Evolutionary conservation across 2,797 vertebrate genomes (phyloP).

Genomic region (Florisuga fusca): DNA sequence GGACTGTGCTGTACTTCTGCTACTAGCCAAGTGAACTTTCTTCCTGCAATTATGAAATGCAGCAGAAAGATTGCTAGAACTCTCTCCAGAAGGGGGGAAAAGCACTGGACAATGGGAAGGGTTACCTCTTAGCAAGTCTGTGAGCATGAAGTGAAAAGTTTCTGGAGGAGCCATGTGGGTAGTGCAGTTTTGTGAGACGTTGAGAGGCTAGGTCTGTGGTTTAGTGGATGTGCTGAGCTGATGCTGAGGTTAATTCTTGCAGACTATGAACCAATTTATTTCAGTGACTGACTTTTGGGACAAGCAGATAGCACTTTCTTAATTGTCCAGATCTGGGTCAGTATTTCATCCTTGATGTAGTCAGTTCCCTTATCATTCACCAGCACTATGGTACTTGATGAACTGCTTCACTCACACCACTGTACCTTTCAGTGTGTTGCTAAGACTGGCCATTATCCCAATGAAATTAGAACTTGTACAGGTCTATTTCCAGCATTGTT

Average conservation of each 20-base stretch:
- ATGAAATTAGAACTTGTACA: not conserved
- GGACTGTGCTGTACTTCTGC: not conserved
- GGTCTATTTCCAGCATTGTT: not conserved
- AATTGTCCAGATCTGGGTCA: not conserved
- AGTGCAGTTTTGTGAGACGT: not conserved
- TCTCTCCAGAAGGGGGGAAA: not conserved
- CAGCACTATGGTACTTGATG: not conserved
- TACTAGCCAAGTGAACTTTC: not conserved
- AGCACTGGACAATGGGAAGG: not conserved
- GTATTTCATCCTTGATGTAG: not conserved
- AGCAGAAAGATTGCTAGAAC: not conserved
- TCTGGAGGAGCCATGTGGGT: not conserved
- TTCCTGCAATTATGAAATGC: not conserved
- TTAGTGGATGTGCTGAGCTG: not conserved
- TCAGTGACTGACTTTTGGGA: not conserved
- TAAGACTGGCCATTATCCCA: not conserved
- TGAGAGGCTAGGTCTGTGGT: not conserved
- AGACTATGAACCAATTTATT: not conserved
- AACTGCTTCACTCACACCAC: not conserved
- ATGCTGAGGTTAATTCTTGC: not conserved
- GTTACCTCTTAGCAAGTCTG: not conserved
- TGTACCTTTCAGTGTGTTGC: not conserved
- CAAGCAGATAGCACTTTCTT: not conserved
- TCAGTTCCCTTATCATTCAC: not conserved
- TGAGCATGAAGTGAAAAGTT: accelerated